phyloP scores from a whole-genome alignment of 1,140 invertebrate species.

The Druon quercuslanigerum region DNA sequence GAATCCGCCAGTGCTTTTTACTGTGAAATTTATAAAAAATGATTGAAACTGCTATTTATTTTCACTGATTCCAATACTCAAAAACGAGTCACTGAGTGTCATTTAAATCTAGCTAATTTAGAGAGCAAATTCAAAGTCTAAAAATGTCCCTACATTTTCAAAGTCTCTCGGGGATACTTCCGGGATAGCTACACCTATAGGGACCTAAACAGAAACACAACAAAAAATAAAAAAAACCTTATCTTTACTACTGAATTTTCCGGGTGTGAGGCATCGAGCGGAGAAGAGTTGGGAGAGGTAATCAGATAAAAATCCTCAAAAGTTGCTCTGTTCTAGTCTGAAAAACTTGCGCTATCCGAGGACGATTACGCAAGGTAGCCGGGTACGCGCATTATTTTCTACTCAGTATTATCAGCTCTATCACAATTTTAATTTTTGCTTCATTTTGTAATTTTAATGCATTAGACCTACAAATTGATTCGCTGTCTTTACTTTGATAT shows the following conservation, averaged over 20 bases:
- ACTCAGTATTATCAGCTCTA: slow-evolving; percentile 23
- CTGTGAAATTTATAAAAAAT: too few relatives aligned
- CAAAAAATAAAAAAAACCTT: not conserved
- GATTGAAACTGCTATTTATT: too few relatives aligned
- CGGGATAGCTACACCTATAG: not conserved
- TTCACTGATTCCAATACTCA: too few relatives aligned
- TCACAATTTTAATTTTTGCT: slow-evolving; percentile 1
- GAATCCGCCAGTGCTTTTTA: too few relatives aligned
- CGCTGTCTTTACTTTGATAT: too few relatives aligned
- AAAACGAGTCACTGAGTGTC: too few relatives aligned
- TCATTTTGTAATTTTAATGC: not conserved
- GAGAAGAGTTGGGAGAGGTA: slow-evolving; percentile 19
- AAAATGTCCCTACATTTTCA: not conserved
- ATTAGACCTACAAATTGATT: too few relatives aligned
- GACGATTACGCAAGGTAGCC: slow-evolving; percentile 52
- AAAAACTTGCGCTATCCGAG: slow-evolving; percentile 50
- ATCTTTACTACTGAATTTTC: slow-evolving; percentile 12
- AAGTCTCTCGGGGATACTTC: not conserved
- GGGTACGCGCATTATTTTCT: slow-evolving; percentile 46
- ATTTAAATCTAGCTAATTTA: too few relatives aligned
- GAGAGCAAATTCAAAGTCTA: not conserved
- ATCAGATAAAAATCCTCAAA: slow-evolving; percentile 61
- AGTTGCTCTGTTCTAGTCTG: slow-evolving; percentile 51
- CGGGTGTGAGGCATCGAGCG: slow-evolving; percentile 37
- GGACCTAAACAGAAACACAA: not conserved